Percentiles rank a stretch among this genome's conserved stretches.
Evolutionary conservation across 2,888 invertebrate genomes (phyloP).

Genomic region (Cryptosula pallasiana): DNA sequence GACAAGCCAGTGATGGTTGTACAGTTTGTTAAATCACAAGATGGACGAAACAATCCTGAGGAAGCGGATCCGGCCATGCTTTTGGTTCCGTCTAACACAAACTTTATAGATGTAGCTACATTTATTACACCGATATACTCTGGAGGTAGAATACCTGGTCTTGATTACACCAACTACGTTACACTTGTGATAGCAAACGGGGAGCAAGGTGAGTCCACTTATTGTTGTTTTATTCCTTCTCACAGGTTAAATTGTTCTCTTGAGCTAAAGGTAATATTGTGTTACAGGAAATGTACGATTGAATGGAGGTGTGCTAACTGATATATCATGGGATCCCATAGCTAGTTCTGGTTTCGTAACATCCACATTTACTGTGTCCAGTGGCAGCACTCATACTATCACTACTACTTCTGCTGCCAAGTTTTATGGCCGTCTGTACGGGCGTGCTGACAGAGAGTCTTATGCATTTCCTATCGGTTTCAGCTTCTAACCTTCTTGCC

Average conservation of each 20-base stretch:
- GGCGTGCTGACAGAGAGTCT: conserved; percentile 20
- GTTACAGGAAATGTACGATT: conserved; percentile 1
- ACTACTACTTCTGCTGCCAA: background rate
- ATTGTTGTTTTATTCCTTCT: too few relatives aligned
- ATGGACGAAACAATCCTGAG: background rate
- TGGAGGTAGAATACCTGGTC: background rate
- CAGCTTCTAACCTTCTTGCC: background rate
- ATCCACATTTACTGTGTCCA: background rate
- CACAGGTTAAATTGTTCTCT: too few relatives aligned
- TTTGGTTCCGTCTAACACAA: background rate
- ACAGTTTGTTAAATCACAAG: background rate
- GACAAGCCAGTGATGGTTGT: background rate
- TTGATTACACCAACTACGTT: background rate
- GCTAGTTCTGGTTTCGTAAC: background rate
- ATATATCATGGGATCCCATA: background rate
- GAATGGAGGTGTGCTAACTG: background rate
- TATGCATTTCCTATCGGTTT: conserved; percentile 19
- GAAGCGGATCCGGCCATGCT: background rate
- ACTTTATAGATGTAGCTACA: background rate
- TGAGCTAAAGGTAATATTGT: too few relatives aligned
- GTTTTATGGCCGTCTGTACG: conserved; percentile 14
- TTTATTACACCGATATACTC: background rate
- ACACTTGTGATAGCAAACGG: background rate
- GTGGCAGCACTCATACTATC: background rate
- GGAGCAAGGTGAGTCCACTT: background rate